These are phyloP conservation scores for Ammodramus savannarum DNA, from an alignment of 2,113 vertebrate species.

Conservation along the genomic window DNA sequence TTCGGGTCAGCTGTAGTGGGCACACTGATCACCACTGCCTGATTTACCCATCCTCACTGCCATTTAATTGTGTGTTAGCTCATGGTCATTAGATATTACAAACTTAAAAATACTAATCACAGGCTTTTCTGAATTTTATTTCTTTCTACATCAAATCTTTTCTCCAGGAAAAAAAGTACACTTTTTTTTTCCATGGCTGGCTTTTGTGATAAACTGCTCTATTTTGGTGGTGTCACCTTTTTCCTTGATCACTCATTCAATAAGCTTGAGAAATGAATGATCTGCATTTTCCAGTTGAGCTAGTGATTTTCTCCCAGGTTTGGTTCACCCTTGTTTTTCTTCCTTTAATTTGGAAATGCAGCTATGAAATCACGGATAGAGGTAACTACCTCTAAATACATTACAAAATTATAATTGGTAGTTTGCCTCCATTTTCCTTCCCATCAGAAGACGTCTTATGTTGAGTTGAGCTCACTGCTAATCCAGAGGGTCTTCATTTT, in stretches of 20 bases:
- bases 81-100: not conserved
- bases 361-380: not conserved
- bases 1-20: not conserved
- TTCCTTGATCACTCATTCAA: not conserved
- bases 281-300: not conserved
- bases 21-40: not conserved
- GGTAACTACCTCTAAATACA: not conserved
- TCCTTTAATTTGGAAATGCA: not conserved
- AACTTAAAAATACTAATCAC: not conserved
- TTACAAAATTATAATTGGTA: not conserved
- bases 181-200: too few species aligned
- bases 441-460: not conserved
- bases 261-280: not conserved
- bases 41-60: not conserved
- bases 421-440: not conserved
- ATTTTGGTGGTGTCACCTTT: not conserved
- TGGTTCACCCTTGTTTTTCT: not conserved
- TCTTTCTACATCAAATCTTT: not conserved
- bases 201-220: not conserved
- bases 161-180: not conserved
- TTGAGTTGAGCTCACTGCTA: not conserved
- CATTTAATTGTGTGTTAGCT: not conserved
- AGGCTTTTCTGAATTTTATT: not conserved
- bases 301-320: not conserved
- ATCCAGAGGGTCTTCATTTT: not conserved